Evolutionary conservation across 2,888 invertebrate species (phyloP).

Genomic region (Timema cristinae): DNA sequence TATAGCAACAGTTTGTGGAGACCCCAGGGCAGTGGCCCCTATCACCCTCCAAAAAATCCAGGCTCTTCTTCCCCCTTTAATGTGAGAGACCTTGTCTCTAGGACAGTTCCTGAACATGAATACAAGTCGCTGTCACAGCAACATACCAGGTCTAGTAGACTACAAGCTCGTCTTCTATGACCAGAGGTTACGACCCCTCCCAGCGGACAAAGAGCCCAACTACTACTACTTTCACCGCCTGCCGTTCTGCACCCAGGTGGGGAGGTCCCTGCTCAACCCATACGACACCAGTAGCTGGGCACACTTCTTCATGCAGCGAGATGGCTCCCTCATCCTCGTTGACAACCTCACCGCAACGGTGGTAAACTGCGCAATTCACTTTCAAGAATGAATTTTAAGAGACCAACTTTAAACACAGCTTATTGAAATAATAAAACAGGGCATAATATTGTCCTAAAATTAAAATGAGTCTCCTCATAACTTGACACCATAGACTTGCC

Average conservation of each 20-base stretch:
- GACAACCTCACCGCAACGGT: background rate
- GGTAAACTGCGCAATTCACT: background rate
- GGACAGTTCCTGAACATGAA: slow-evolving; percentile 1
- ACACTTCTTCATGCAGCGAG: background rate
- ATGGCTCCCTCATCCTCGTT: background rate
- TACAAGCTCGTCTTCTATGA: background rate
- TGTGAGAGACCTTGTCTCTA: background rate
- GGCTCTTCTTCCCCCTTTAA: no score
- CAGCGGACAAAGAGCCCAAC: background rate
- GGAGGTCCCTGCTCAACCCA: background rate
- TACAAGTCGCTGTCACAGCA: background rate
- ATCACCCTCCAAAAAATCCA: no score
- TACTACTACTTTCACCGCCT: background rate
- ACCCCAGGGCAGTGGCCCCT: no score
- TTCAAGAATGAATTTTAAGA: no score
- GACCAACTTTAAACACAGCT: no score
- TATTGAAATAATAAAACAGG: no score
- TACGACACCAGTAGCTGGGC: background rate
- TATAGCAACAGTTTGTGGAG: no score
- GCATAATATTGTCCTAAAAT: no score
- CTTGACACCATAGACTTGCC: no score
- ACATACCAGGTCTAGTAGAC: background rate
- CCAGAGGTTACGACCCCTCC: background rate
- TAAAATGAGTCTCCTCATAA: no score
- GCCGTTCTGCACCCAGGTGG: background rate